These are phyloP conservation scores for Australoheros scitulus DNA, from an alignment of 2,113 vertebrate genomes.

Conservation along the genomic window DNA sequence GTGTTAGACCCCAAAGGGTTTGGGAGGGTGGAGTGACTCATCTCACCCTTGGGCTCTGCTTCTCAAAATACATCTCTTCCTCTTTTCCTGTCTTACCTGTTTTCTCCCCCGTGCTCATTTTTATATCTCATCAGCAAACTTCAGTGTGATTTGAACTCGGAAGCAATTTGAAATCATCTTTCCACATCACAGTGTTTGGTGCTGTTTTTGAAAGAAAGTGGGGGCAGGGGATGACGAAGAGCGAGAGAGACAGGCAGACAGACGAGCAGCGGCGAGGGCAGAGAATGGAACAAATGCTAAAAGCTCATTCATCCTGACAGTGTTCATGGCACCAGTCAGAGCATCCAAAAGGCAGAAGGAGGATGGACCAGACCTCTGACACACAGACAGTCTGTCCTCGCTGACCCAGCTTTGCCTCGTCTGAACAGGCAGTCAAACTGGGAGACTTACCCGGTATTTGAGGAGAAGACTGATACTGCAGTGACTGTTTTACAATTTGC, in stretches of 20 bases:
- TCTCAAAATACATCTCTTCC: slow-evolving; percentile 44
- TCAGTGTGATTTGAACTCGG: background rate
- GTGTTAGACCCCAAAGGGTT: slow-evolving; percentile 17
- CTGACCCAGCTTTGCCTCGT: slow-evolving; percentile 7
- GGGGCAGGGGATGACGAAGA: slow-evolving; percentile 19
- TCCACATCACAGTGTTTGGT: background rate
- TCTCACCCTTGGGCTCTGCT: slow-evolving; percentile 26
- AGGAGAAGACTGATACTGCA: background rate
- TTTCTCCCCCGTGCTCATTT: background rate
- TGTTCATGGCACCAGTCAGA: slow-evolving; percentile 27
- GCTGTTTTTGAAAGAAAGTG: background rate
- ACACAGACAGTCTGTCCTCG: background rate
- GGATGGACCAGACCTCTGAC: slow-evolving; percentile 5
- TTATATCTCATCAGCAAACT: slow-evolving; percentile 1
- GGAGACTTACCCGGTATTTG: background rate
- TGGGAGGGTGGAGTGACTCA: slow-evolving; percentile 46
- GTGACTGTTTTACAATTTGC: background rate
- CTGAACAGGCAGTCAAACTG: background rate
- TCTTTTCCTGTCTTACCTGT: background rate
- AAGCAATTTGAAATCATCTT: background rate
- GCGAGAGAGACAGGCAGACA: slow-evolving; percentile 9
- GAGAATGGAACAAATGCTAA: slow-evolving; percentile 14
- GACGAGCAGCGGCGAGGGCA: slow-evolving; percentile 39
- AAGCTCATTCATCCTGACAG: slow-evolving; percentile 46
- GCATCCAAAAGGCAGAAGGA: slow-evolving; percentile 1